Percentiles rank a stretch among this genome's conserved stretches.
Conservation (phyloP, 2,797 vertebrate species). For the Mormyrus proboscirostris region DNA sequence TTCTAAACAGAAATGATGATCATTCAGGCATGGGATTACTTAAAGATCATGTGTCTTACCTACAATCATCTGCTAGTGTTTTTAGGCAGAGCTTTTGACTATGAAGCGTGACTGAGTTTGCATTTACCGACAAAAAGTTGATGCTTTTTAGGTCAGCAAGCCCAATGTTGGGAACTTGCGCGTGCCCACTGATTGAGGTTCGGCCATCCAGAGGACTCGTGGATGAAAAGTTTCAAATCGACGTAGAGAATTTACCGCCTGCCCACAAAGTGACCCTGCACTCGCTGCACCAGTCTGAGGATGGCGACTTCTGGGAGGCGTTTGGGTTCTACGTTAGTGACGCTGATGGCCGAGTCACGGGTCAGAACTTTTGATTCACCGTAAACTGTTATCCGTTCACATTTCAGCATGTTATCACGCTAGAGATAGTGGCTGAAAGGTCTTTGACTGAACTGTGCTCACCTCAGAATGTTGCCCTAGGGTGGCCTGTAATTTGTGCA, state of each 20-base stretch:
- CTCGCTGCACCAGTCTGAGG: slow-evolving; percentile 36
- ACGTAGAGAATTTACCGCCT: slow-evolving; percentile 32
- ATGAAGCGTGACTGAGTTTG: neutral
- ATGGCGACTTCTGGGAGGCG: slow-evolving; percentile 36
- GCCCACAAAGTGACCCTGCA: slow-evolving; percentile 31
- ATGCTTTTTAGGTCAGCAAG: neutral
- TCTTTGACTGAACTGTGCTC: neutral
- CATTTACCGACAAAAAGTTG: neutral
- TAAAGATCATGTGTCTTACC: neutral
- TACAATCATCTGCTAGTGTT: neutral
- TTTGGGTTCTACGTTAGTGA: slow-evolving; percentile 39
- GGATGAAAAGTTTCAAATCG: slow-evolving; percentile 37
- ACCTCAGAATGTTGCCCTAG: neutral
- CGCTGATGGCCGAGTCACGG: slow-evolving; percentile 9
- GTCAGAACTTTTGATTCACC: neutral
- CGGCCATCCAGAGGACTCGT: neutral
- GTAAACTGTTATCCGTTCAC: neutral
- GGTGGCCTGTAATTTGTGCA: neutral
- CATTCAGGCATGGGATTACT: neutral
- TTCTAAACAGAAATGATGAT: neutral
- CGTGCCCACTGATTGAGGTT: neutral
- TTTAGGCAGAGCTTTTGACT: neutral
- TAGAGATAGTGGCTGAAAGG: neutral
- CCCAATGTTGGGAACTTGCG: neutral
- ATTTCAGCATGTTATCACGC: neutral